Percentiles rank a stretch among this genome's conserved stretches.
Evolutionary conservation across 2,888 invertebrate genomes (phyloP).

Genomic region (Liodrosophila aerea): DNA sequence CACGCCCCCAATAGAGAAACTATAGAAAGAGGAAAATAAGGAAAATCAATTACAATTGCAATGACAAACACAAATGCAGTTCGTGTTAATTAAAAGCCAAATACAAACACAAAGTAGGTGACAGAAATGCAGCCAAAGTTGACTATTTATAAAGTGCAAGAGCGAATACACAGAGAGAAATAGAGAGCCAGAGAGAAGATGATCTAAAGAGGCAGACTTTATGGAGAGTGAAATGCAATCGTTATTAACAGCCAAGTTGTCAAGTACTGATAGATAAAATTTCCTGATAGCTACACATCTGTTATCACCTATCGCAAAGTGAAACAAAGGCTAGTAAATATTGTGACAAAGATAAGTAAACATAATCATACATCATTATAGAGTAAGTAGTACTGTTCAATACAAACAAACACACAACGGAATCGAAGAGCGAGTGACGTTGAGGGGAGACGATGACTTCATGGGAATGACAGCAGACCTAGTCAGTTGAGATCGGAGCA

Average conservation of each 20-base stretch:
- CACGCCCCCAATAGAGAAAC: conserved; percentile 49
- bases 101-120: conserved; percentile 38
- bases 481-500: conserved; percentile 29
- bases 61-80: conserved; percentile 27
- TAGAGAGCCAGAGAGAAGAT: conserved; percentile 9
- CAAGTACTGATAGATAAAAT: not conserved
- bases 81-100: conserved; percentile 60
- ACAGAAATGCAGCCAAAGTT: conserved; percentile 52
- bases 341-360: too few species aligned
- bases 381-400: too few species aligned
- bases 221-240: not conserved
- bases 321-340: too few species aligned
- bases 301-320: conserved; percentile 2
- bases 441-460: conserved; percentile 47
- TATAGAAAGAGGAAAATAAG: conserved; percentile 14
- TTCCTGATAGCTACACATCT: too few species aligned
- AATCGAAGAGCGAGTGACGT: conserved; percentile 12
- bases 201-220: not conserved
- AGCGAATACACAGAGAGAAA: conserved; percentile 1
- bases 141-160: conserved; percentile 55
- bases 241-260: too few species aligned
- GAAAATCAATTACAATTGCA: conserved; percentile 47
- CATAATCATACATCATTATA: too few species aligned
- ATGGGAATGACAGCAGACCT: conserved; percentile 31
- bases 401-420: conserved; percentile 7